Base-by-base conservation (phyloP, 2,797 vertebrate genomes). In the Knipowitschia caucasica region DNA sequence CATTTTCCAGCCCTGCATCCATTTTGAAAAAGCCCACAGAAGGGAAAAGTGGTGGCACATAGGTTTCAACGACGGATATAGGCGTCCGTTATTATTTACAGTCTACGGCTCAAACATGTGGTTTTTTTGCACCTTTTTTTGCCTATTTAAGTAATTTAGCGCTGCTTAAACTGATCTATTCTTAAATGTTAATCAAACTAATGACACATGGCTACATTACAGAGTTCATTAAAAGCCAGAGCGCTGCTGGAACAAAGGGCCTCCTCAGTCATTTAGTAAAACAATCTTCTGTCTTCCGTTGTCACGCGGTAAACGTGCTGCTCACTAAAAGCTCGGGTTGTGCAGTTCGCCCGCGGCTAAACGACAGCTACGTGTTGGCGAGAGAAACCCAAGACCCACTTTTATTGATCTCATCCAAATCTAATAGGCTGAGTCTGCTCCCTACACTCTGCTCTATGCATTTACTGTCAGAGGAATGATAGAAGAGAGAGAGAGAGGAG, bases 401-500 rank as follows among this genome's bases (percentile, higher is more conserved):
- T 47, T 31, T 47, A 47, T 47, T 21, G 45, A 47, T 47, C 45
- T 21, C 26, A 20, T 46, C 44, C 26, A 18, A 47, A 47, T 30
- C 26, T 47, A 47, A 47, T 31, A 12, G 27, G 27, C 31, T 47
- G 15, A 2, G 10, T 21, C 15, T 14, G 17, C n/a, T 10, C 26
- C 27, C 27, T 31, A 20, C 11, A 3, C 17, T n/a, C n/a, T 4
- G 10, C 8, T 31, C 45, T 47, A 20, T 12, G 45, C 27, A 14
- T 47, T 21, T 20, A 20, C 15, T 3, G 26, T 47, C 45, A 18
- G 17, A 12, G 45, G 9, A 30, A 20, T 9, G 27, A 31, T 7
- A 14, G 44, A 29, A 25, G 6, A 9, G 8, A 7, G 17, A 36
- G 6, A 7, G 10, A 20, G 27, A 30, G 3, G 40, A 14, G 26